Evolutionary conservation across 1,140 invertebrate genomes (phyloP).

Genomic region (Tribolium madens): DNA sequence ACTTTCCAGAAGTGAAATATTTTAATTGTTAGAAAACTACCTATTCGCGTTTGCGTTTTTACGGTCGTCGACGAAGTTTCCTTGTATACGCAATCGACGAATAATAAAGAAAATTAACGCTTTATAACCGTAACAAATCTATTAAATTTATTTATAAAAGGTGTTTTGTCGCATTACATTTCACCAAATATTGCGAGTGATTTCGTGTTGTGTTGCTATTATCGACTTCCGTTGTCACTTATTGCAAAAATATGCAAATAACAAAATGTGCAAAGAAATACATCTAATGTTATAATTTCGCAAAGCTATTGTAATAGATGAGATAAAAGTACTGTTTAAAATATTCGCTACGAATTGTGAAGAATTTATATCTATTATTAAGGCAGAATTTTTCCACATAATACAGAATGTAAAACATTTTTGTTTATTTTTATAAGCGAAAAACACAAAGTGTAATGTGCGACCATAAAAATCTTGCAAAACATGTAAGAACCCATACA

Average conservation of each 20-base stretch:
- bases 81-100: not conserved
- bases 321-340: not conserved
- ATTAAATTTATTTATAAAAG: not conserved
- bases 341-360: not conserved
- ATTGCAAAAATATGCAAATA: not conserved
- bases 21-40: conserved; percentile 21
- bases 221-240: not conserved
- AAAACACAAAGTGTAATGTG: too few species aligned
- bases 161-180: not conserved
- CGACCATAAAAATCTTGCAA: not conserved
- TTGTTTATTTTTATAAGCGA: too few species aligned
- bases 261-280: not conserved
- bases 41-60: not conserved
- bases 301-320: not conserved
- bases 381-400: too few species aligned
- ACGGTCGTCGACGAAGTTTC: not conserved
- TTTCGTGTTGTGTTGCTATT: not conserved
- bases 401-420: too few species aligned
- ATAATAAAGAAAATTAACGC: not conserved
- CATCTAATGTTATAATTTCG: not conserved
- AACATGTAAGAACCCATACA: not conserved
- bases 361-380: too few species aligned
- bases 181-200: not conserved
- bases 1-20: conserved; percentile 29
- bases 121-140: not conserved